Conservation (phyloP, 2,113 vertebrate species). For the Numida meleagris region DNA sequence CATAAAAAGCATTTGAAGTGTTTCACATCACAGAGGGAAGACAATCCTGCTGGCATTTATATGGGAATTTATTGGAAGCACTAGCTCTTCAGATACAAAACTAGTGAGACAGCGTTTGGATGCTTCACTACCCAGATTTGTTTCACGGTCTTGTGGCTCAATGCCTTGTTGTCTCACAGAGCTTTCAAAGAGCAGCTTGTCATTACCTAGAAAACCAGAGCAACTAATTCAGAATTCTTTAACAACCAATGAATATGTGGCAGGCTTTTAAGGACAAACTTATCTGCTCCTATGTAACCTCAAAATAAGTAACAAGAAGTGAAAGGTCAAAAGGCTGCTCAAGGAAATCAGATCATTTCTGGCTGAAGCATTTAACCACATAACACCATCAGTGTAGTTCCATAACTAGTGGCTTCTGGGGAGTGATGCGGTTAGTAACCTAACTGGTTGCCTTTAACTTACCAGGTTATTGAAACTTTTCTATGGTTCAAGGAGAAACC, state of each 20-base stretch:
- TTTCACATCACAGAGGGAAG: background rate
- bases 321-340: background rate
- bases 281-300: background rate
- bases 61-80: background rate
- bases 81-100: background rate
- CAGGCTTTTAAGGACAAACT: conserved; percentile 1
- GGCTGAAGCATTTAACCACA: conserved; percentile 17
- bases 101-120: background rate
- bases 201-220: background rate
- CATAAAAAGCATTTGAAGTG: background rate
- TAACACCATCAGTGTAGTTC: background rate
- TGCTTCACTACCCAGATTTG: background rate
- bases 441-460: background rate
- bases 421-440: background rate
- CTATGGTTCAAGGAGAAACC: background rate
- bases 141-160: background rate
- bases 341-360: background rate
- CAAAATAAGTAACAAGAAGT: background rate
- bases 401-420: background rate
- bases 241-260: background rate
- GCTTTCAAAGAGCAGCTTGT: background rate
- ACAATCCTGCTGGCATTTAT: background rate
- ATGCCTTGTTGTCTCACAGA: background rate
- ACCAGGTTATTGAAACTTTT: background rate
- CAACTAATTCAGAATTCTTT: background rate